Base-by-base conservation (phyloP, 35 echinoderm and acorn worm species). In the Eucidaris tribuloides region DNA sequence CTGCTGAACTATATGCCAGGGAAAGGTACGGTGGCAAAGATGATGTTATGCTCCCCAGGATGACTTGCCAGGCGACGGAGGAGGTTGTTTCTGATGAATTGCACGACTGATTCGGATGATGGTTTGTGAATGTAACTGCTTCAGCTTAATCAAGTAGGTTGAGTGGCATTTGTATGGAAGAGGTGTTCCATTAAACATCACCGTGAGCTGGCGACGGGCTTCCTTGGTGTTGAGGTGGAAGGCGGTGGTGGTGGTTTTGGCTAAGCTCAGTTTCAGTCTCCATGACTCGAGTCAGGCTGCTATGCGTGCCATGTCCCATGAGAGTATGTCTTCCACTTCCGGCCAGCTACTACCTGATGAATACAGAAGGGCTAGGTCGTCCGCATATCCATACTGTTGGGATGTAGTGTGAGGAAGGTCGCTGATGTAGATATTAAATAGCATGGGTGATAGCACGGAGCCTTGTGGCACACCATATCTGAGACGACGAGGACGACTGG, bases 371-470 rank as follows among this genome's bases (percentile, higher is more conserved):
- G 70, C 70, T 6, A 76, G 70, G 34, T 76, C 70, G 42, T 76
- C 70, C 1, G 70, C 70, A 42, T 76, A 76, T 0, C 22, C 70
- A 83, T 83, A 83, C 81, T 83, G 13, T 68, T 45, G 37, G 35
- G 56, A 70, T 19, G 54, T 76, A 34, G 81, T 83, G 30, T 14
- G 11, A 31, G 13, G 81, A 1, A 83, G 3, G 34, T 76, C 81
- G 24, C 35, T 39, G 7, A 68, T 83, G 46, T 83, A 83, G 78
- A 80, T 83, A 32, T 83, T 83, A n/a, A 83, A 83, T 58, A 83
- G 81, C 56, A 68, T 70, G 20, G 81, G 81, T n/a, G 81, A 59
- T 59, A 83, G 60, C 1, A 83, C 81, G 25, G 58, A 83, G 13
- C 81, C 81, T 33, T 83, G 81, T 15, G 81, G 81, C 15, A 83